These are phyloP conservation scores for Archocentrus centrarchus DNA, from an alignment of 2,113 vertebrate species.

Conservation along the genomic window DNA sequence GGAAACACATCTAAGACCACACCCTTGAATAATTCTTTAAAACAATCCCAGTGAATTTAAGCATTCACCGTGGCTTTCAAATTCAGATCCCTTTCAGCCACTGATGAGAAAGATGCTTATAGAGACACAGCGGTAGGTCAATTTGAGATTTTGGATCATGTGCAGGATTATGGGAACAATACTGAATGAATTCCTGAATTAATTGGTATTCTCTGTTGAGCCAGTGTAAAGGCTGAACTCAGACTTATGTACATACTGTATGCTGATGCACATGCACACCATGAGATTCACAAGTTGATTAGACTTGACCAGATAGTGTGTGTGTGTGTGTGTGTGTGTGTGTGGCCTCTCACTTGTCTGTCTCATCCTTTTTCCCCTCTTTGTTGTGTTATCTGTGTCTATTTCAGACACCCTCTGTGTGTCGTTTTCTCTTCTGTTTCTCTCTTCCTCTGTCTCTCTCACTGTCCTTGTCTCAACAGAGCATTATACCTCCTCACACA, in stretches of 20 bases:
- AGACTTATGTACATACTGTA: constrained; percentile 12
- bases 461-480: constrained; percentile 67
- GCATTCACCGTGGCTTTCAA: constrained; percentile 8
- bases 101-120: not conserved
- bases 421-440: constrained; percentile 60
- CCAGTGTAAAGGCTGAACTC: constrained; percentile 2
- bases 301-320: constrained; percentile 19
- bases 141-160: not conserved
- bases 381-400: constrained; percentile 75
- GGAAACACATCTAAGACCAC: constrained; percentile 48
- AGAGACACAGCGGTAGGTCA: not conserved
- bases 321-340: not conserved
- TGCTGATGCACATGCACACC: constrained; percentile 10
- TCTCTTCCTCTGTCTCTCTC: constrained; percentile 57
- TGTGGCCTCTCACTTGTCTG: constrained; percentile 56
- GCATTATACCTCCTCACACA: constrained; percentile 44
- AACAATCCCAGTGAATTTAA: constrained; percentile 12
- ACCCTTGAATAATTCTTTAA: constrained; percentile 32
- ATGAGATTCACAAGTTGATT: constrained; percentile 26
- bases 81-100: constrained; percentile 4
- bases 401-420: constrained; percentile 69
- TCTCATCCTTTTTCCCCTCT: constrained; percentile 53
- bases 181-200: constrained; percentile 15
- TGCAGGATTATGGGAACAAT: not conserved
- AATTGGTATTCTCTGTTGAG: not conserved